Evolutionary conservation across 2,888 invertebrate genomes (phyloP), one percentile per base, ranked within the genome.

Genomic region (Sarcophaga caerulescens): DNA sequence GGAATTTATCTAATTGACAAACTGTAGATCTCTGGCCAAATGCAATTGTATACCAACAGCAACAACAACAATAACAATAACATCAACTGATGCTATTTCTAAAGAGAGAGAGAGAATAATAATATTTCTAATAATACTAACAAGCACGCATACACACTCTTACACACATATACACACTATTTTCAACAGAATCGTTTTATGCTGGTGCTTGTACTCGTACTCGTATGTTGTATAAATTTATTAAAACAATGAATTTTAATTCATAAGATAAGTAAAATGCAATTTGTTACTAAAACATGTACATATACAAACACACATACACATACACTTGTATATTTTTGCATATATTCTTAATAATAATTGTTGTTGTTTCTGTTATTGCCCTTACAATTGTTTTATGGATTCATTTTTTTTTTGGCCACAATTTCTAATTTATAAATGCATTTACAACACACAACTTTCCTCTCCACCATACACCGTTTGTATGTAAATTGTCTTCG

Each of bases 1-100:
- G 85, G 87, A 87, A 85, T 87, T 87, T 87, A 81, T 85, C 81
- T 87, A 87, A 87, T 87, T 87, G 87, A 85, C 87, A 85, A 80
- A 86, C 79, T 81, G 79, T 62, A 81, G 81, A 84, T 75, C 81
- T 81, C 77, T 78, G 19, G 45, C 59, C 71, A 71, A 52, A 25
- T 45, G 35, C 35, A 35, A 35, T 35, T 35, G 35, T 35, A 35
- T 35, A 35, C 8, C 8, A 35, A 35, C 5, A 35, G 6, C 35
- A 35, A 35, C 8, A 35, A 35, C 10, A 35, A 35, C 10, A 35
- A 35, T 10, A 35, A 10, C 35, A 35, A 35, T 2, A 35, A 35
- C 35, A 35, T 35, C 35, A 35, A 35, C 35, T 35, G 35, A 35
- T 35, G 35, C 10, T 35, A 35, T 1, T 10, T 35, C 8, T 35